Percentiles rank a stretch among this genome's conserved stretches.
Evolutionary conservation across 2,113 vertebrate genomes (phyloP).

Genomic region (Taxidea taxus): DNA sequence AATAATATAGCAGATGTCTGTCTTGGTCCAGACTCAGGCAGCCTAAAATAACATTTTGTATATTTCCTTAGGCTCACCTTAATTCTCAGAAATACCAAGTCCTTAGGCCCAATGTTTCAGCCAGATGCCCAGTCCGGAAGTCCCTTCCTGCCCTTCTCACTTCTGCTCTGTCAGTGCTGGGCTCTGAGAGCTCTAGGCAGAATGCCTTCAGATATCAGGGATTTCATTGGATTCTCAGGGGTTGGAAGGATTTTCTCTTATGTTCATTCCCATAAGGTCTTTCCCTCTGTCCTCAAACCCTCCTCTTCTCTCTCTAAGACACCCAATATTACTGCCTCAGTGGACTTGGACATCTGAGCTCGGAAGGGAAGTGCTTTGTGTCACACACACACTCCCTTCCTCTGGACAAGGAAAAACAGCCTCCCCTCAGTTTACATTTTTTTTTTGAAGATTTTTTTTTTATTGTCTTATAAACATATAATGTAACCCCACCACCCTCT

Average conservation of each 20-base stretch:
- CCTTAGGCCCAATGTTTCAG: neutral
- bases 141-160: neutral
- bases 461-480: no score
- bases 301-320: neutral
- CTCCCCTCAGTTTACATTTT: neutral
- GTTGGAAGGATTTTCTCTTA: neutral
- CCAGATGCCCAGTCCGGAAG: neutral
- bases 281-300: neutral
- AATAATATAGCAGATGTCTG: neutral
- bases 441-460: no score
- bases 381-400: neutral
- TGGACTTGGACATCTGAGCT: neutral
- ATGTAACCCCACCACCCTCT: no score
- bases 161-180: neutral
- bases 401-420: neutral
- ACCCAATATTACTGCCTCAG: neutral
- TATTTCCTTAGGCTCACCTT: neutral
- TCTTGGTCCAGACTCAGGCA: neutral
- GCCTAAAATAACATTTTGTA: neutral
- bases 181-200: no score
- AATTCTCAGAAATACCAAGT: neutral
- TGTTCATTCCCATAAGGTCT: neutral
- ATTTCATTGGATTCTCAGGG: neutral
- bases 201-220: neutral
- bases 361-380: neutral